Percentiles rank a stretch among this genome's conserved stretches.
These are phyloP conservation scores for Microcebus jonahi DNA, from an alignment of 2,113 vertebrate species.

Conservation along the genomic window DNA sequence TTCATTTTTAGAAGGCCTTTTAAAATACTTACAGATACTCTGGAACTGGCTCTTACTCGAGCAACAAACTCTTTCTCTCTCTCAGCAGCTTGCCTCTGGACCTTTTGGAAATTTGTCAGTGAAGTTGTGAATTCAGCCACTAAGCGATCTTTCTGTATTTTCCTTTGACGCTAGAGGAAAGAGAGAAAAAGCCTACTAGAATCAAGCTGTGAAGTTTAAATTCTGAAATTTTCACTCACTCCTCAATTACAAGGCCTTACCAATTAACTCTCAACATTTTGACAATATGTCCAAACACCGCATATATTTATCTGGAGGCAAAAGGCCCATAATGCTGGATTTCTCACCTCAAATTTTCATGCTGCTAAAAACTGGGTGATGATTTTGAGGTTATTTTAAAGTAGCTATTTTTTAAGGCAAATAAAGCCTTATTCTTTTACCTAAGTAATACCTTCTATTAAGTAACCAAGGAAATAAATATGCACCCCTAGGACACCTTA, in stretches of 20 bases:
- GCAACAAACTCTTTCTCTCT: conserved; percentile 97
- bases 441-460: neutral
- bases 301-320: neutral
- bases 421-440: conserved; percentile 13
- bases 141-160: conserved; percentile 95
- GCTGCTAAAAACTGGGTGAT: neutral
- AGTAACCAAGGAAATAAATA: neutral
- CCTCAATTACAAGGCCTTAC: neutral
- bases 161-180: conserved; percentile 92
- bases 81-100: conserved; percentile 94
- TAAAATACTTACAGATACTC: conserved; percentile 91
- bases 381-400: neutral
- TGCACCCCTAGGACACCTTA: neutral
- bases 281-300: neutral
- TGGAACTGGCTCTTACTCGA: conserved; percentile 95
- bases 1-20: neutral
- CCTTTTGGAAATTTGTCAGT: conserved; percentile 93
- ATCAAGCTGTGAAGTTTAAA: conserved; percentile 30
- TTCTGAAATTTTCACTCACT: neutral
- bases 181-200: conserved; percentile 18
- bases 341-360: neutral
- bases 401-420: neutral
- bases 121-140: conserved; percentile 94
- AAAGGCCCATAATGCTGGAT: neutral
- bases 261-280: neutral